Base-by-base conservation (phyloP, 2,113 vertebrate species). In the Cyanocitta stelleri region DNA sequence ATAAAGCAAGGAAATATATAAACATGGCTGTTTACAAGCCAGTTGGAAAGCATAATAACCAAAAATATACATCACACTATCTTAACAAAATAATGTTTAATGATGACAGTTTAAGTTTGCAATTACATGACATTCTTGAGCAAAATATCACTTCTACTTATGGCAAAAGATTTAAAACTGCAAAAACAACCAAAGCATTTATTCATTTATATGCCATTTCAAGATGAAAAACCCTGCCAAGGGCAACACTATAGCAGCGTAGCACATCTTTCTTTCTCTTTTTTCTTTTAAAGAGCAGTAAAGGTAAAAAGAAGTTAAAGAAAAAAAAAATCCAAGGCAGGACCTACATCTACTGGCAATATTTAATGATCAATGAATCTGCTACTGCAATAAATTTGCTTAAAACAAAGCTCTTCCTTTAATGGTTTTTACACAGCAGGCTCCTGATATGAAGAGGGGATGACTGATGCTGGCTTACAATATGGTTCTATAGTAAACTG, bases 1-100 rank as follows among this genome's bases (percentile, higher is more conserved):
- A 81, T 94, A 95, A 96, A 96, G 23, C 75, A 91, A 88, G 79
- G 61, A 90, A 88, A 91, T 85, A 90, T 6, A 96, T 88, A 93
- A 93, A 95, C 86, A 92, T 46, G 74, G 80, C 83, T 88, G 75
- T 96, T 95, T 93, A 91, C 77, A 90, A 96, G 76, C 68, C 76
- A 78, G 29, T 81, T 93, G 64, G 61, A 95, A 96, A 92, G 64
- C 76, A 62, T 84, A 85, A 85, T 75, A 96, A 86, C 68, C 61
- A 79, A 44, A 95, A 95, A 93, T 89, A 95, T 87, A 96, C 56
- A 92, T 78, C 81, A 91, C 58, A 87, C 66, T 91, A 95, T 90
- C 75, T 86, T 96, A 95, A 93, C 86, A 93, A 95, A 95, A 90
- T 94, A 95, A 61, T 91, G 89, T 93, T 97, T 97, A 96, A 96